Conservation (phyloP, 2,888 invertebrate species). For the Frankliniella fusca region DNA sequence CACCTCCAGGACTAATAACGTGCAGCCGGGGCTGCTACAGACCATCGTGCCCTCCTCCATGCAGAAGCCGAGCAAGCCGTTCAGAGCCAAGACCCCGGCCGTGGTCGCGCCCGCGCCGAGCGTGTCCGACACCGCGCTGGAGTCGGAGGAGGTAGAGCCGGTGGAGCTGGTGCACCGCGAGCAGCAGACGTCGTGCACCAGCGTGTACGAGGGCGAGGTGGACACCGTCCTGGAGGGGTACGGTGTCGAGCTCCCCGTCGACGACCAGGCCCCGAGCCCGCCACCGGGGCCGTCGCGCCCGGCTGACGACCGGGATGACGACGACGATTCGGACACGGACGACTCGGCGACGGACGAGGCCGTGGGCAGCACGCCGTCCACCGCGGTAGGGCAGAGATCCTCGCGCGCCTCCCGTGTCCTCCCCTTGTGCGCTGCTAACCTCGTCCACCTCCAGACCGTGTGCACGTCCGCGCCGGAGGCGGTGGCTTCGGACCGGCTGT, state of each 20-base stretch:
- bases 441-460: not conserved
- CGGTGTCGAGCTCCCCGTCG: not conserved
- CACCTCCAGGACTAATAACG: too few relatives aligned
- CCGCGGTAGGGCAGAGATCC: not conserved
- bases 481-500: not conserved
- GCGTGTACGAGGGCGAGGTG: not conserved
- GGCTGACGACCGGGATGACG: not conserved
- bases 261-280: not conserved
- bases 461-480: not conserved
- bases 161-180: not conserved
- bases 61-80: not conserved
- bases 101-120: not conserved
- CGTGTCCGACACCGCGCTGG: not conserved
- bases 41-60: not conserved
- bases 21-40: too few relatives aligned
- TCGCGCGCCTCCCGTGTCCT: not conserved
- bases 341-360: not conserved
- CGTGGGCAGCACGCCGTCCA: not conserved
- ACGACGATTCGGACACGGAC: not conserved
- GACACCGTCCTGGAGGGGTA: not conserved
- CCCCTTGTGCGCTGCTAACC: not conserved
- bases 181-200: not conserved
- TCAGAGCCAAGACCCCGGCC: not conserved
- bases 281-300: not conserved
- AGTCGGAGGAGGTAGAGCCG: not conserved